Evolutionary conservation across 1,140 invertebrate species (phyloP).

Genomic region (Daktulosphaira vitifoliae): DNA sequence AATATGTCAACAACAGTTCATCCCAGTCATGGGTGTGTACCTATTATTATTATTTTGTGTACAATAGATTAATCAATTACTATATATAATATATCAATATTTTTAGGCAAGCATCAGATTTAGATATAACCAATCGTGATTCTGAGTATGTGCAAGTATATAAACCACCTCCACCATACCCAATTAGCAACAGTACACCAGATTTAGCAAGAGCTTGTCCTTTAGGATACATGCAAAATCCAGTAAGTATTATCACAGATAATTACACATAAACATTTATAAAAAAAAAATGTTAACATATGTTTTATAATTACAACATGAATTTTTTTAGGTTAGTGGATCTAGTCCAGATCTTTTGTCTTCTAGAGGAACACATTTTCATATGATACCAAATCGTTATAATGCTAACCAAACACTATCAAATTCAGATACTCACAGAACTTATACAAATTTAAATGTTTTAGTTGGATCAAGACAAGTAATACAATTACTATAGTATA

Average conservation of each 20-base stretch:
- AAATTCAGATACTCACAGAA: conserved; percentile 51
- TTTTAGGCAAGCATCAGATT: conserved; percentile 38
- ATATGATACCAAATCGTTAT: conserved; percentile 39
- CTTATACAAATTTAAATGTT: conserved; percentile 57
- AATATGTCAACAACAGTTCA: background rate
- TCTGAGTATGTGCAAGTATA: conserved; percentile 45
- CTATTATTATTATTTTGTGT: conserved; percentile 8
- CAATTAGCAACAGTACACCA: conserved; percentile 68
- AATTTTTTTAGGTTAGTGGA: conserved; percentile 53
- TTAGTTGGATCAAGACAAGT: conserved; percentile 36
- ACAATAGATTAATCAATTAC: no score
- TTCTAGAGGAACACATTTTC: conserved; percentile 49
- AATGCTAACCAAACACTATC: conserved; percentile 46
- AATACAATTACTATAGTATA: no score
- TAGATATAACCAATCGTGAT: conserved; percentile 19
- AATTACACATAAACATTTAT: no score
- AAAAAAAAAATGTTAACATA: background rate
- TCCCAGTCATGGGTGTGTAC: conserved; percentile 23
- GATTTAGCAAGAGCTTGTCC: conserved; percentile 52
- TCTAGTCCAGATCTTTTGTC: conserved; percentile 70
- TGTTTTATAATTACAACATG: background rate
- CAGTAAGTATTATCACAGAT: no score
- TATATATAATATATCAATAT: no score
- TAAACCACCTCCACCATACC: conserved; percentile 76
- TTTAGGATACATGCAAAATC: conserved; percentile 21